Percentiles rank a stretch among this genome's conserved stretches.
phyloP scores from a whole-genome alignment of 2,113 vertebrate genomes.

The Mormyrus lacerda region DNA sequence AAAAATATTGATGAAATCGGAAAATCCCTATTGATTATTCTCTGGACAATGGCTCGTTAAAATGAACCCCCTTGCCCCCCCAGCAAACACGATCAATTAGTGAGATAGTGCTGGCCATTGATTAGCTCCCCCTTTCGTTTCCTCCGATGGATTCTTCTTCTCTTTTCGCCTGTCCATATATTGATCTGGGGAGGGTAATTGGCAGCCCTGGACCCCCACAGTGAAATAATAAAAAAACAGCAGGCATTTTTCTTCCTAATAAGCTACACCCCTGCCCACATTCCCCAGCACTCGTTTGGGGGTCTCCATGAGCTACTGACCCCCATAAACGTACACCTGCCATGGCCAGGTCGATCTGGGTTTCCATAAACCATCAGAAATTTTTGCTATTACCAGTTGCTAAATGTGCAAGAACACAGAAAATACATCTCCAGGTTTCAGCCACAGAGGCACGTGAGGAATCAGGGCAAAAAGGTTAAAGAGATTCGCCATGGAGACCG shows the following conservation, averaged over 20 bases:
- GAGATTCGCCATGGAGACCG: background rate
- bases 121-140: slow-evolving; percentile 40
- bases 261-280: background rate
- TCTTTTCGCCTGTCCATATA: slow-evolving; percentile 54
- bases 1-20: slow-evolving; percentile 56
- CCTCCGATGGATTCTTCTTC: slow-evolving; percentile 47
- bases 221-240: slow-evolving; percentile 11
- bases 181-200: slow-evolving; percentile 49
- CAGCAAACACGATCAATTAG: slow-evolving; percentile 67
- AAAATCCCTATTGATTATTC: slow-evolving; percentile 65
- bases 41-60: slow-evolving; percentile 59
- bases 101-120: slow-evolving; percentile 65
- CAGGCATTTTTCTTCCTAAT: background rate
- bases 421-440: background rate
- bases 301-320: background rate
- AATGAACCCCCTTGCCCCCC: slow-evolving; percentile 44
- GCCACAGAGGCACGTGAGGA: background rate
- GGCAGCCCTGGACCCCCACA: slow-evolving; percentile 18
- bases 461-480: background rate
- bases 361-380: background rate
- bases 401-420: background rate
- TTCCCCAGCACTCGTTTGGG: slow-evolving; percentile 12
- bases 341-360: background rate
- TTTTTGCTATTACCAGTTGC: background rate
- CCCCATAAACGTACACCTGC: background rate